Evolutionary conservation across 2,888 invertebrate genomes (phyloP).

Genomic region (Rhingia campestris): DNA sequence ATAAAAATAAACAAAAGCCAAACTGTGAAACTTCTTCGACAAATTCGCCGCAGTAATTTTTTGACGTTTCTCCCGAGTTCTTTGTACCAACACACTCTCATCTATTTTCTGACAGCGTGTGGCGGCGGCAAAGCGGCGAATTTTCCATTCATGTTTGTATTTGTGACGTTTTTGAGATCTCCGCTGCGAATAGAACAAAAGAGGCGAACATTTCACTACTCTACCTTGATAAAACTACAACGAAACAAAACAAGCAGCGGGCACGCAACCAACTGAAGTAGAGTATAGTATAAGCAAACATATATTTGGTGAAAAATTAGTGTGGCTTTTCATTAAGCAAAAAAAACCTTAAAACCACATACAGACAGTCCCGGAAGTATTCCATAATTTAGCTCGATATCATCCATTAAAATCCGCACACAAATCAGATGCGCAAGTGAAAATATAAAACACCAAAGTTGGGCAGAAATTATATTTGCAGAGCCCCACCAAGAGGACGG

Average conservation of each 20-base stretch:
- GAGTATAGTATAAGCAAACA: slow-evolving; percentile 26
- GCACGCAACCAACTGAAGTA: slow-evolving; percentile 35
- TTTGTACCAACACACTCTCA: not conserved
- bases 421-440: slow-evolving; percentile 20
- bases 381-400: not conserved
- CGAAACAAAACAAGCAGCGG: slow-evolving; percentile 47
- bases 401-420: not conserved
- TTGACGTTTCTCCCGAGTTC: not conserved
- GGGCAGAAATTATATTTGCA: slow-evolving; percentile 5
- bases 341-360: slow-evolving; percentile 10
- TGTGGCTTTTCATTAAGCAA: slow-evolving; percentile 17
- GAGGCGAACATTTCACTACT: slow-evolving; percentile 30
- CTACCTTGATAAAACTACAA: slow-evolving; percentile 55
- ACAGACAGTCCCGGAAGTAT: not conserved
- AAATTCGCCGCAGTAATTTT: slow-evolving; percentile 37
- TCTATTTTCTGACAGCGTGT: slow-evolving; percentile 34
- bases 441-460: slow-evolving; percentile 1
- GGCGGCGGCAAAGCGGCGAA: slow-evolving; percentile 42
- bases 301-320: slow-evolving; percentile 30
- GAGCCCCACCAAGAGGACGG: not conserved
- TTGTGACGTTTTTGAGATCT: slow-evolving; percentile 27
- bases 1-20: no score
- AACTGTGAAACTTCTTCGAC: no score
- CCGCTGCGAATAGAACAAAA: slow-evolving; percentile 17
- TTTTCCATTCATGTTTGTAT: slow-evolving; percentile 24